A percentile compares a stretch with the other conserved stretches of the same genome.
Conservation (phyloP, 2,797 vertebrate species). For the Vipera ursinii region DNA sequence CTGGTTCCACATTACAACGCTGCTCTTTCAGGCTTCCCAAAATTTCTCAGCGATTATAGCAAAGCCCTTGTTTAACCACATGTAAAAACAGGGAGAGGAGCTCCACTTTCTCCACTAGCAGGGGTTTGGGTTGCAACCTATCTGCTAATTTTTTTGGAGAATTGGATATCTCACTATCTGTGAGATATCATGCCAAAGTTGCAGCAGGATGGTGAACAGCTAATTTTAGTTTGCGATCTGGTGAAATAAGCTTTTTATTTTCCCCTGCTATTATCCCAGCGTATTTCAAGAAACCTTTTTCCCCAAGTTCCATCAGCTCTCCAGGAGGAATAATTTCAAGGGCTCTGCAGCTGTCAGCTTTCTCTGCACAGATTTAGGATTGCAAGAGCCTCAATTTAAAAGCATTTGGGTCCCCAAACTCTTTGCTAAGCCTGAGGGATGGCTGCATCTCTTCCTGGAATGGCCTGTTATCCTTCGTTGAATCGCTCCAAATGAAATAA, state of each 20-base stretch:
- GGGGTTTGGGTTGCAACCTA: not conserved
- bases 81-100: not conserved
- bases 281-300: conserved; percentile 1
- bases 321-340: not conserved
- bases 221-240: not conserved
- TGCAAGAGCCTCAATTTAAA: not conserved
- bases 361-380: not conserved
- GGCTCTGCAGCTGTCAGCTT: not conserved
- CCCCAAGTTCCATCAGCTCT: not conserved
- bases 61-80: not conserved
- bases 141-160: not conserved
- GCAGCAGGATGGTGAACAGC: not conserved
- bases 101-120: not conserved
- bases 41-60: not conserved
- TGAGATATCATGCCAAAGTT: not conserved
- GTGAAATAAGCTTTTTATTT: not conserved
- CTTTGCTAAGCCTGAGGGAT: not conserved
- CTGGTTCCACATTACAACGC: not conserved
- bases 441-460: not conserved
- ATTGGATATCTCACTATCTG: not conserved
- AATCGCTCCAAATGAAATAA: conserved; percentile 20
- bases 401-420: not conserved
- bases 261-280: conserved; percentile 20
- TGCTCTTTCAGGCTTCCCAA: not conserved
- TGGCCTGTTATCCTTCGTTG: not conserved